Conservation (phyloP, 1,140 invertebrate species). For the Hesperophylax magnus region DNA sequence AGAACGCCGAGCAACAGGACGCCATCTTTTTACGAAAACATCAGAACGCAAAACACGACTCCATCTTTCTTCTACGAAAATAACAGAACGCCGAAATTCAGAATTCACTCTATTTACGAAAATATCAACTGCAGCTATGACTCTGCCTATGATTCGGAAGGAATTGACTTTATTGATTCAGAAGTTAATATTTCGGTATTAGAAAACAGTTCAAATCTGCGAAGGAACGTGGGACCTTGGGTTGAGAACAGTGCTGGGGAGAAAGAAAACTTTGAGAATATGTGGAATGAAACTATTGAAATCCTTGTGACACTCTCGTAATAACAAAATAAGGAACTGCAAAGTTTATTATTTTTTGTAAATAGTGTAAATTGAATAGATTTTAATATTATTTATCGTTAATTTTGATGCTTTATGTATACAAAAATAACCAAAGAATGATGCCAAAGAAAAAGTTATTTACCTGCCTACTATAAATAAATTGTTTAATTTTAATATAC, state of each 20-base stretch:
- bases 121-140: conserved; percentile 53
- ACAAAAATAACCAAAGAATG: too few relatives aligned
- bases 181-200: conserved; percentile 6
- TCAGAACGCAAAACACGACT: conserved; percentile 24
- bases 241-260: conserved; percentile 28
- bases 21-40: conserved; percentile 53
- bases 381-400: too few relatives aligned
- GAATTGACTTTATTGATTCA: conserved; percentile 40
- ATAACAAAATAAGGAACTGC: not conserved
- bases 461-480: too few relatives aligned
- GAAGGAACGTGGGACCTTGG: conserved; percentile 5
- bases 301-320: conserved; percentile 9
- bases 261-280: conserved; percentile 53
- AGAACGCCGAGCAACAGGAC: not conserved
- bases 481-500: too few relatives aligned
- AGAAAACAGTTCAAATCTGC: not conserved
- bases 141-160: conserved; percentile 55
- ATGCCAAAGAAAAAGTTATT: too few relatives aligned
- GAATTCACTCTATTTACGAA: conserved; percentile 50
- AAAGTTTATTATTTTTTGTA: too few relatives aligned
- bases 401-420: too few relatives aligned
- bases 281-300: conserved; percentile 56
- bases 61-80: conserved; percentile 43
- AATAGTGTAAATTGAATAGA: too few relatives aligned
- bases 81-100: not conserved